Evolutionary conservation across 2,797 vertebrate species (phyloP).

Genomic region (Gobio occitaniae): DNA sequence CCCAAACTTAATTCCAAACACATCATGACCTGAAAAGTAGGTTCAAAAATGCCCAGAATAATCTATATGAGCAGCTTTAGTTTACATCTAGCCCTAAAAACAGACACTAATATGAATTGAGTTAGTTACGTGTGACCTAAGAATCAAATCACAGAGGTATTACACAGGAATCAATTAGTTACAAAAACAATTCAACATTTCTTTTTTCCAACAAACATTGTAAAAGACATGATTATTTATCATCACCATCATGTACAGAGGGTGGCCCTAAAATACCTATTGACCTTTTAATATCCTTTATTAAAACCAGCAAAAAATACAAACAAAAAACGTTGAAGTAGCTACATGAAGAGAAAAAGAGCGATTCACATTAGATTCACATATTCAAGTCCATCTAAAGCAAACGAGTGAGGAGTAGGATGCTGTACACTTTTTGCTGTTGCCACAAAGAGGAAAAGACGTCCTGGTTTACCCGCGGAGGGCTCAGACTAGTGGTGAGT

Average conservation of each 20-base stretch:
- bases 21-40: slow-evolving; percentile 51
- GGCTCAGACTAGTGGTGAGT: background rate
- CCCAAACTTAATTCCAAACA: slow-evolving; percentile 64
- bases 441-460: slow-evolving; percentile 4
- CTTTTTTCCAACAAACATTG: slow-evolving; percentile 74
- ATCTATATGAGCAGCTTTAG: slow-evolving; percentile 41
- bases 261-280: slow-evolving; percentile 71
- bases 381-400: slow-evolving; percentile 54
- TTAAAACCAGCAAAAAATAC: slow-evolving; percentile 63
- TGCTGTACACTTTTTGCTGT: slow-evolving; percentile 50
- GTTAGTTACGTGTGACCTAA: slow-evolving; percentile 48
- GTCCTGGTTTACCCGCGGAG: background rate
- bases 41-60: slow-evolving; percentile 56
- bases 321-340: slow-evolving; percentile 69
- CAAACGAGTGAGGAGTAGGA: slow-evolving; percentile 48
- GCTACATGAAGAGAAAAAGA: slow-evolving; percentile 67
- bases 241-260: slow-evolving; percentile 67
- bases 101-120: slow-evolving; percentile 8
- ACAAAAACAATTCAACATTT: slow-evolving; percentile 74
- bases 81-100: slow-evolving; percentile 45
- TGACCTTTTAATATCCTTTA: slow-evolving; percentile 66
- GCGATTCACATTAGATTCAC: slow-evolving; percentile 71
- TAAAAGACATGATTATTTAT: slow-evolving; percentile 73
- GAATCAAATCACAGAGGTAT: slow-evolving; percentile 68
- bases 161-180: slow-evolving; percentile 82